phyloP scores from a whole-genome alignment of 2,113 vertebrate species.

The Atherinomorus stipes region DNA sequence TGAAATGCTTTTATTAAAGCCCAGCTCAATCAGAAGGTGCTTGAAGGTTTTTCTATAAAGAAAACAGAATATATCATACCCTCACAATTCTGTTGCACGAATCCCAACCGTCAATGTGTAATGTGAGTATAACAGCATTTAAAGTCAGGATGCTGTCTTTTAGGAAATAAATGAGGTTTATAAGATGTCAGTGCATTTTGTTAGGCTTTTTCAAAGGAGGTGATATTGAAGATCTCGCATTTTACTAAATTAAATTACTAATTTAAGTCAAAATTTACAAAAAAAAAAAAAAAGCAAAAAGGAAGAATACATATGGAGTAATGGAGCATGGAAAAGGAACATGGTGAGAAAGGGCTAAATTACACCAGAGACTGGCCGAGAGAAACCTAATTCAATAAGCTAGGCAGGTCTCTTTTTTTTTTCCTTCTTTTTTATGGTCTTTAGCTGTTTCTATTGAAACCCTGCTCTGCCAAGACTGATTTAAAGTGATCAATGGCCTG shows the following conservation, averaged over 20 bases:
- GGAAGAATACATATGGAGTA: too few species aligned
- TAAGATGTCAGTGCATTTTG: too few species aligned
- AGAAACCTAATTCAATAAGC: not conserved
- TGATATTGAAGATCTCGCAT: not conserved
- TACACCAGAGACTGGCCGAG: not conserved
- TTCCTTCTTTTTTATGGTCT: too few species aligned
- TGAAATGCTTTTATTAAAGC: not conserved
- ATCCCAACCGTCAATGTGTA: too few species aligned
- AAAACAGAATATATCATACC: not conserved
- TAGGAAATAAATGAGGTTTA: too few species aligned
- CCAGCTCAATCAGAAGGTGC: not conserved
- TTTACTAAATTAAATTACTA: too few species aligned
- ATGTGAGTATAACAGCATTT: too few species aligned
- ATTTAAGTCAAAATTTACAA: too few species aligned
- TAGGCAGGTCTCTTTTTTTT: too few species aligned
- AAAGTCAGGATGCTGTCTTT: too few species aligned
- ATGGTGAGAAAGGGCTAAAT: not conserved
- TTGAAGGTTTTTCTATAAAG: not conserved
- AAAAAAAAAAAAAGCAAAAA: too few species aligned
- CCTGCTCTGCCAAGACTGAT: not conserved
- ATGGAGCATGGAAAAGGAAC: rapidly evolving
- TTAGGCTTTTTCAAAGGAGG: not conserved
- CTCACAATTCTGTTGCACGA: too few species aligned
- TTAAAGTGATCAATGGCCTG: not conserved
- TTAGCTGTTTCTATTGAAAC: not conserved